Conservation (phyloP, 2,888 invertebrate genomes). For the Scelioninae gen. 1 region DNA sequence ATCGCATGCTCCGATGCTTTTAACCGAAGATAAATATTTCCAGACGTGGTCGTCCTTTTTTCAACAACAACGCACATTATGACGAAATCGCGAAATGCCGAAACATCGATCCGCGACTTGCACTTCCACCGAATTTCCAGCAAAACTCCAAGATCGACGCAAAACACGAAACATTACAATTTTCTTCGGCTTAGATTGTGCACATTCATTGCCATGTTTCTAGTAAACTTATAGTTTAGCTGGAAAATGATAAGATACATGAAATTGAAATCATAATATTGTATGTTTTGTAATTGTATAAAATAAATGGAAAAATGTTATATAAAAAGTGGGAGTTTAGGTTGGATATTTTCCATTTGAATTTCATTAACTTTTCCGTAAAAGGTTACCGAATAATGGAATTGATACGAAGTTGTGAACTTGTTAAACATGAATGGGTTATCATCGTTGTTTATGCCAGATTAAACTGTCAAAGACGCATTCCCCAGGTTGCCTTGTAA, state of each 20-base stretch:
- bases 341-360: no score
- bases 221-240: no score
- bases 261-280: no score
- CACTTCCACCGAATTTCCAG: no score
- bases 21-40: constrained; percentile 49
- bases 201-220: no score
- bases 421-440: not conserved
- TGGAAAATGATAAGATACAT: no score
- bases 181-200: no score
- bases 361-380: no score
- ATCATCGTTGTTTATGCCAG: not conserved
- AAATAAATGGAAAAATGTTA: no score
- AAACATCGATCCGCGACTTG: constrained; percentile 6
- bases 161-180: not conserved
- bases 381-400: no score
- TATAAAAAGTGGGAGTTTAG: no score
- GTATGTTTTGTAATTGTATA: no score
- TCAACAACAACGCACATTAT: constrained; percentile 19
- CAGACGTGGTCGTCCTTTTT: constrained; percentile 12
- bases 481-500: not conserved
- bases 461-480: constrained; percentile 5
- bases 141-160: not conserved
- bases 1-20: constrained; percentile 30
- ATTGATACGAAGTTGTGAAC: not conserved
- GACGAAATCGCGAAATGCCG: constrained; percentile 7